These are phyloP conservation scores for Loxodonta africana DNA, from an alignment of 2,113 vertebrate genomes.

Conservation along the genomic window DNA sequence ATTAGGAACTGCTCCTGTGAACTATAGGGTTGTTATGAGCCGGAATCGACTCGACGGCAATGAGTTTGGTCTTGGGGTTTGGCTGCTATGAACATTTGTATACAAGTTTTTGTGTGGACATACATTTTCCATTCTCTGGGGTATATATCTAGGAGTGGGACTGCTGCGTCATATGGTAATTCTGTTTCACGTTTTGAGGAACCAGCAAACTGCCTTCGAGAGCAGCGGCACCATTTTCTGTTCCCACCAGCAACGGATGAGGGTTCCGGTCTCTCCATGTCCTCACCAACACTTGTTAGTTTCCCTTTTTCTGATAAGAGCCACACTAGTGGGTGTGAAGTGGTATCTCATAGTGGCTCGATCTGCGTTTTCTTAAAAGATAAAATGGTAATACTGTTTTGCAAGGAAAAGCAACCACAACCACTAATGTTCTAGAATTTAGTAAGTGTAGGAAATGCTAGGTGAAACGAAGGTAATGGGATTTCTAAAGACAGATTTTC, in stretches of 20 bases:
- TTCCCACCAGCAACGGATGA: no score
- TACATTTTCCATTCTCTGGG: neutral
- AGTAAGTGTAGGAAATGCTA: neutral
- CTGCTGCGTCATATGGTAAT: neutral
- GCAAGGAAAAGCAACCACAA: neutral
- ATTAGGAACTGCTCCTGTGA: no score
- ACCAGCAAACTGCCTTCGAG: no score
- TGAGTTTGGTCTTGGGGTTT: no score
- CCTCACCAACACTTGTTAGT: neutral
- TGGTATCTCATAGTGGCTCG: neutral
- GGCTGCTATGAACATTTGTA: neutral
- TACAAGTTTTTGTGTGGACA: neutral
- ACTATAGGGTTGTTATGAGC: no score
- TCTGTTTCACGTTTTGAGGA: neutral
- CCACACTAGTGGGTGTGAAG: neutral
- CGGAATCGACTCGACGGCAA: no score
- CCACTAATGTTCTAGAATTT: neutral
- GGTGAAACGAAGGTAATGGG: neutral
- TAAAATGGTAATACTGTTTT: neutral
- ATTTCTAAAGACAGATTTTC: neutral
- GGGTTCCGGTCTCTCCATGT: no score
- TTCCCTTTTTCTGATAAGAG: neutral
- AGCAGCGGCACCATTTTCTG: neutral
- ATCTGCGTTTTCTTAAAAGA: neutral
- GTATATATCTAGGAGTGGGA: neutral